Evolutionary conservation across 2,797 vertebrate species (phyloP), one percentile per base, ranked within the genome.

Genomic region (Sciurus carolinensis): DNA sequence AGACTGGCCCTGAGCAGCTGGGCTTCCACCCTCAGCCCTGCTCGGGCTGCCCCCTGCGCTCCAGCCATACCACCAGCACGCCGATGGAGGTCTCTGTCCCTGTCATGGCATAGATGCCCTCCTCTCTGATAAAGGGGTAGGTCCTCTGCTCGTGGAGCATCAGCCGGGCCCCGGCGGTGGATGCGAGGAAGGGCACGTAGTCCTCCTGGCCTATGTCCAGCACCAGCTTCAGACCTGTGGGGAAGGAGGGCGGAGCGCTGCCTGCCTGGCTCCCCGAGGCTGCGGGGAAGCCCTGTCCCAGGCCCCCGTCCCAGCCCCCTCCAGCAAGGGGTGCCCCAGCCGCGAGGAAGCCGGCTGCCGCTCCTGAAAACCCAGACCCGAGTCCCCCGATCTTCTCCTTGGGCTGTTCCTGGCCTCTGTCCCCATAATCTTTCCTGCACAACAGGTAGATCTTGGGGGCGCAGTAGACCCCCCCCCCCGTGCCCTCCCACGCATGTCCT

Each of bases 21-120:
- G 36, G 44, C 54, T 36, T 18, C 76, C 71, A 30, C 54, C 82
- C 54, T 1, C 36, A 36, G 36, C 36, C 36, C 36, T 36, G 36
- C 36, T 36, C 11, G 20, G 72, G 30, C 22, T 73, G 50, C 83
- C 80, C 80, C 62, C 3, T 4, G 71, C 47, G 50, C 71, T 91
- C 95, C 3, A 7, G 67, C 96, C 98, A 10, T 98, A 99, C 99
- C 99, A 99, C 98, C 36, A 99, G 86, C 88, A 99, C 98, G 0
- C 98, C 98, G 2, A 99, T 98, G 97, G 99, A 99, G 0, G 99
- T 99, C 97, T 99, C 99, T 0, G 98, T 98, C 76, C 98, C 99
- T 0, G 98, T 92, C 98, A 98, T 98, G 44, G 98, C 98, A 0
- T 99, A 99, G 98, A 99, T 98, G 97, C 99, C 99, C 96, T 98